These are phyloP conservation scores for Ceratina japonica DNA, from an alignment of 1,140 invertebrate genomes.

Conservation along the genomic window DNA sequence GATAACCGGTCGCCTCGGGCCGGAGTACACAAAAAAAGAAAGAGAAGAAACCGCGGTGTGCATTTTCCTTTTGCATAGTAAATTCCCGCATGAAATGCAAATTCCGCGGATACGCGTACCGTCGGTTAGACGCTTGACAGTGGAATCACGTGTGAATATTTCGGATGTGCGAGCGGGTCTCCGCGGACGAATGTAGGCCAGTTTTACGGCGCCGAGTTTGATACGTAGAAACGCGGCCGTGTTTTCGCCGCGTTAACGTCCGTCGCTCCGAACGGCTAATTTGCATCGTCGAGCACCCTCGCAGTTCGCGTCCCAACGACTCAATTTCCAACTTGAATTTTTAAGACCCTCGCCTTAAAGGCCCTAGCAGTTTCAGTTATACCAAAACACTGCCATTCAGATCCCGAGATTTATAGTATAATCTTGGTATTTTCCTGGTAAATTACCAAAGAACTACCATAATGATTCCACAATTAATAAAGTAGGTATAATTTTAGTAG, in stretches of 20 bases:
- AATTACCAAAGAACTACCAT: no score
- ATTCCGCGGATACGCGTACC: neutral
- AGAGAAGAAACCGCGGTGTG: neutral
- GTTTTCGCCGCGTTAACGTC: conserved; percentile 13
- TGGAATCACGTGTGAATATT: conserved; percentile 21
- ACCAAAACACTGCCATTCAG: no score
- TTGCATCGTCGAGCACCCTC: conserved; percentile 1
- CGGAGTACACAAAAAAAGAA: neutral
- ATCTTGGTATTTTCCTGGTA: no score
- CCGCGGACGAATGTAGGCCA: neutral
- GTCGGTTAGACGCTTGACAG: neutral
- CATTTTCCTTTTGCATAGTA: neutral
- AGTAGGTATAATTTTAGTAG: no score
- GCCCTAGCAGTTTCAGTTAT: no score
- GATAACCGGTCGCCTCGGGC: neutral
- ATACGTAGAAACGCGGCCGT: neutral
- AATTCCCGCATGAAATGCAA: neutral
- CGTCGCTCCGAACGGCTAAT: neutral
- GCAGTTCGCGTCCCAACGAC: neutral
- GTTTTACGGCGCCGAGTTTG: neutral
- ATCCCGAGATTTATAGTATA: no score
- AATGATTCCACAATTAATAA: no score
- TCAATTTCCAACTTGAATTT: conserved; percentile 13
- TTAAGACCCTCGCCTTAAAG: neutral
- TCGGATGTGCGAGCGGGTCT: neutral